A percentile compares a stretch with the other conserved stretches of the same genome.
phyloP scores from a whole-genome alignment of 2,888 invertebrate genomes.

The Mesorhabditis spiculigera region DNA sequence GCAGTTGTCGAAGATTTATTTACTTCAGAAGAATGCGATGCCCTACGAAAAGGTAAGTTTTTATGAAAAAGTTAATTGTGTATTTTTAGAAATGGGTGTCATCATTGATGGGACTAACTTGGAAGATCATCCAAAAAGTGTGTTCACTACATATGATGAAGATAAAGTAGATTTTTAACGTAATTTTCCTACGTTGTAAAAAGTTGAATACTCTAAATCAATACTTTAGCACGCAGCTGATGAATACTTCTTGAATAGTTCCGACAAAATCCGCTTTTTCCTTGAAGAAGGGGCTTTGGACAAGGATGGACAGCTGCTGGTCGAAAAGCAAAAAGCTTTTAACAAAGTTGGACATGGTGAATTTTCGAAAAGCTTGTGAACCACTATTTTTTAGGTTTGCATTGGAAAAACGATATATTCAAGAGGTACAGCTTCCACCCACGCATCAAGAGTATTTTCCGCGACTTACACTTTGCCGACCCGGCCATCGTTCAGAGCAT shows the following conservation, averaged over 20 bases:
- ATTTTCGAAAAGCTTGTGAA: constrained; percentile 7
- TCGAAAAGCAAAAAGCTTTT: constrained; percentile 61
- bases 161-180: constrained; percentile 62
- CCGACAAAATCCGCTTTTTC: constrained; percentile 85
- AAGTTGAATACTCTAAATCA: not conserved
- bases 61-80: constrained; percentile 64
- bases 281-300: constrained; percentile 80
- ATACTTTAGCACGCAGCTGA: constrained; percentile 63
- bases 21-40: constrained; percentile 70
- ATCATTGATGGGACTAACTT: constrained; percentile 61
- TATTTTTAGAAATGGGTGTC: constrained; percentile 55
- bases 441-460: constrained; percentile 71
- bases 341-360: constrained; percentile 75
- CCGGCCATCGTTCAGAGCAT: constrained; percentile 90
- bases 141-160: constrained; percentile 69
- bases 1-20: constrained; percentile 80
- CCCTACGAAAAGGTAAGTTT: constrained; percentile 70
- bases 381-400: constrained; percentile 64
- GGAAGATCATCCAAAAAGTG: constrained; percentile 63
- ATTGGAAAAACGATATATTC: constrained; percentile 77
- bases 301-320: constrained; percentile 65
- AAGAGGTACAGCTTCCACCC: constrained; percentile 78
- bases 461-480: constrained; percentile 72
- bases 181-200: not conserved
- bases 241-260: constrained; percentile 83